phyloP scores from a whole-genome alignment of 2,113 vertebrate species.

The Elephantulus edwardii region DNA sequence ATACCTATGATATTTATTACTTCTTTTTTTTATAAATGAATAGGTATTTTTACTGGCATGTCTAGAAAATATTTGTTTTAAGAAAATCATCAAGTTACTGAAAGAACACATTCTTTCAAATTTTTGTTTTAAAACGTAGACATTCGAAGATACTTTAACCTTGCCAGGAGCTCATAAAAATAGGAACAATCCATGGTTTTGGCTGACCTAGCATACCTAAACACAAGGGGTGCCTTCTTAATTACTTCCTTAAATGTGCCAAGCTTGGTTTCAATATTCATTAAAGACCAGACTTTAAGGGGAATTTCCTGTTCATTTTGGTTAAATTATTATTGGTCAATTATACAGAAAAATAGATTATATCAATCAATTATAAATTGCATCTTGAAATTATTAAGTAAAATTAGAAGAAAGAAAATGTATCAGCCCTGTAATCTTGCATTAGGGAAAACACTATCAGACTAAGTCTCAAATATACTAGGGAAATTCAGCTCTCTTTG shows the following conservation, averaged over 20 bases:
- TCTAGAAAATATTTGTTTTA: slow-evolving; percentile 7
- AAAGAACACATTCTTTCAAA: slow-evolving; percentile 59
- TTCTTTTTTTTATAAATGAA: background rate
- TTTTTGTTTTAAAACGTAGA: slow-evolving; percentile 65
- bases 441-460: background rate
- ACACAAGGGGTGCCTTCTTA: slow-evolving; percentile 65
- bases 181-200: slow-evolving; percentile 60
- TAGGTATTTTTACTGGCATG: slow-evolving; percentile 32
- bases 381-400: slow-evolving; percentile 4
- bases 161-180: slow-evolving; percentile 69
- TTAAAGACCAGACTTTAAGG: slow-evolving; percentile 39
- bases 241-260: slow-evolving; percentile 68
- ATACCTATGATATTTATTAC: background rate
- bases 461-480: background rate
- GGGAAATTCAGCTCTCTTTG: slow-evolving; percentile 6
- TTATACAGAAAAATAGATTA: slow-evolving; percentile 16
- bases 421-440: background rate
- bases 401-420: background rate
- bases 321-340: slow-evolving; percentile 21
- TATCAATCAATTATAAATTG: background rate
- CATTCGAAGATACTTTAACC: slow-evolving; percentile 58
- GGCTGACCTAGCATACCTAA: slow-evolving; percentile 42
- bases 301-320: slow-evolving; percentile 56
- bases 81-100: slow-evolving; percentile 34
- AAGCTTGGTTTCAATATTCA: slow-evolving; percentile 27